These are phyloP conservation scores for Pogonus chalceus DNA, from an alignment of 1,140 invertebrate species.

Conservation along the genomic window DNA sequence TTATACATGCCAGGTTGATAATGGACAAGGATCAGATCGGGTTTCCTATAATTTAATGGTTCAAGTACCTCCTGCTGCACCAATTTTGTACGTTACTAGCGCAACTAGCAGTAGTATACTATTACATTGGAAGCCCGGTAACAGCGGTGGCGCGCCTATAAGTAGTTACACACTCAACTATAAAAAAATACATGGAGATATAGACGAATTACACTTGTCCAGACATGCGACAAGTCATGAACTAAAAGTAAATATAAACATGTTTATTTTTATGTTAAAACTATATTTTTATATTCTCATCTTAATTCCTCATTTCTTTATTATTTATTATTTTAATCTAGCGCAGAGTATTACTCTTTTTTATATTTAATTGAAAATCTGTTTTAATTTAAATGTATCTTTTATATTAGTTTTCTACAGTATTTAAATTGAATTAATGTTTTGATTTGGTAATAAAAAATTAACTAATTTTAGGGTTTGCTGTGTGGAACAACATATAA, in stretches of 20 bases:
- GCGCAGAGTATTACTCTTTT: too few relatives aligned
- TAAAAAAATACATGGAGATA: constrained; percentile 48
- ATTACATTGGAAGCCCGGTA: constrained; percentile 60
- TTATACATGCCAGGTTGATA: constrained; percentile 66
- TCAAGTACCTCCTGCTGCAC: constrained; percentile 57
- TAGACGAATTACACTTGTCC: constrained; percentile 53
- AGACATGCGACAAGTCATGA: constrained; percentile 54
- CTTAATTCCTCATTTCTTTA: too few relatives aligned
- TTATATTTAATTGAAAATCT: too few relatives aligned
- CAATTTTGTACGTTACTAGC: constrained; percentile 58
- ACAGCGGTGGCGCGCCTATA: constrained; percentile 56
- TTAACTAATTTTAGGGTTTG: constrained; percentile 39
- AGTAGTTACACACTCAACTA: constrained; percentile 58
- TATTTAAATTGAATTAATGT: too few relatives aligned
- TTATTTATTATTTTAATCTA: too few relatives aligned
- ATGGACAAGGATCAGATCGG: constrained; percentile 56
- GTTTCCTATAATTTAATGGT: constrained; percentile 49
- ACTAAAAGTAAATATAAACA: constrained; percentile 43
- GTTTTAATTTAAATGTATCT: too few relatives aligned
- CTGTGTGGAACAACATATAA: constrained; percentile 66
- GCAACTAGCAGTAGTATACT: constrained; percentile 59
- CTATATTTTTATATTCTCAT: neutral
- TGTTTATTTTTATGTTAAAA: neutral
- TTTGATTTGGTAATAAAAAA: too few relatives aligned
- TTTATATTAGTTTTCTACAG: too few relatives aligned